These are phyloP conservation scores for Harpagus bidentatus DNA, from an alignment of 2,113 vertebrate genomes.

Conservation along the genomic window DNA sequence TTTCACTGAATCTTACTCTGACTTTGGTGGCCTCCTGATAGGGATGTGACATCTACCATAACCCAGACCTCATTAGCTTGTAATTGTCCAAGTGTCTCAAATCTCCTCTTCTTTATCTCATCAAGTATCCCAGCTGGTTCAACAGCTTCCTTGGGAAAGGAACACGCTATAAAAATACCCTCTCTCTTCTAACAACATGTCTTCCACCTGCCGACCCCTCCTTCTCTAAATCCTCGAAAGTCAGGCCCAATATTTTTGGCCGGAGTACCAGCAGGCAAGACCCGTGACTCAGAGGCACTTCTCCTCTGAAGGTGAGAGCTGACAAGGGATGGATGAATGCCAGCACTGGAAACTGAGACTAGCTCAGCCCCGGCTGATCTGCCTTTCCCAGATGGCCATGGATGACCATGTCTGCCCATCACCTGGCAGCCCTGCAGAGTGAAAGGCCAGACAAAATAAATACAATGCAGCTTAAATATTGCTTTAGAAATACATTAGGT, in stretches of 20 bases:
- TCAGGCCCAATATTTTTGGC: slow-evolving; percentile 1
- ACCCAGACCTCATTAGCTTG: not conserved
- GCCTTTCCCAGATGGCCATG: not conserved
- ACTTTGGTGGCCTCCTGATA: not conserved
- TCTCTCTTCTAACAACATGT: not conserved
- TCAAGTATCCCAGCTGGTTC: not conserved
- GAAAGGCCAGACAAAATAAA: not conserved
- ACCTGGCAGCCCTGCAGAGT: not conserved
- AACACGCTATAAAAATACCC: not conserved
- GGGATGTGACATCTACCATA: not conserved
- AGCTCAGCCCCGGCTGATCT: not conserved
- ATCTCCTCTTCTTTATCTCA: not conserved
- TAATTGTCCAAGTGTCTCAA: not conserved
- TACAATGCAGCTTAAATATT: not conserved
- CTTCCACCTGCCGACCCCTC: not conserved
- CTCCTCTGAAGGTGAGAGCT: slow-evolving; percentile 34
- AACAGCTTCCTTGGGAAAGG: not conserved
- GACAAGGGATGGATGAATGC: not conserved
- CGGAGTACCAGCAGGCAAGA: not conserved
- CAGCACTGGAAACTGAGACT: not conserved
- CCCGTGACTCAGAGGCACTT: not conserved
- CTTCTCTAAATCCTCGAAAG: slow-evolving; percentile 26
- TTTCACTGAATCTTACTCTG: not conserved
- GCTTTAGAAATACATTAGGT: not conserved
- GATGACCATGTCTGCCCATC: not conserved